Percentiles rank a stretch among this genome's conserved stretches.
phyloP scores from a whole-genome alignment of 2,797 vertebrate species.

The Cryptoblepharus egeriae region DNA sequence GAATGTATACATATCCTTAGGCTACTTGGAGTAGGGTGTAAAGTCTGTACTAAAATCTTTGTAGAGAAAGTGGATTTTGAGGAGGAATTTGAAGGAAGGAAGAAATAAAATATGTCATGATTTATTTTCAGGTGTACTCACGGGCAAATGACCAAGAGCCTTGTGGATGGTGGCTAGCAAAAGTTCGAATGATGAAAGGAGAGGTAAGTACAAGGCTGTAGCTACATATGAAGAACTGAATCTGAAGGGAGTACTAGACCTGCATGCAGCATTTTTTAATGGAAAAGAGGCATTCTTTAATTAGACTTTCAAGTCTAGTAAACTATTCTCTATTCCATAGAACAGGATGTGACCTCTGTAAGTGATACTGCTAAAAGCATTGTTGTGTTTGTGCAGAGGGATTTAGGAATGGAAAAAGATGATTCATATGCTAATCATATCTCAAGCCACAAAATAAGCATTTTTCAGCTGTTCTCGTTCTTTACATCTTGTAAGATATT shows the following conservation, averaged over 20 bases:
- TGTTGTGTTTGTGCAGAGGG: background rate
- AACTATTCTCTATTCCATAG: background rate
- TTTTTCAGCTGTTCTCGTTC: no score
- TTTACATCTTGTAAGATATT: no score
- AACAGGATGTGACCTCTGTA: background rate
- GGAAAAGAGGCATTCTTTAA: background rate
- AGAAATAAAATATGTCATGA: background rate
- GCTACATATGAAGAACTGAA: background rate
- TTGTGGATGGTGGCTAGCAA: conserved; percentile 99
- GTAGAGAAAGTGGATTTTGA: no score
- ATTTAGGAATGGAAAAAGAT: background rate
- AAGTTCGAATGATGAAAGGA: conserved; percentile 99
- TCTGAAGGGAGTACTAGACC: background rate
- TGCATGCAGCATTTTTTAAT: background rate
- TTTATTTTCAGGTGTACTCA: conserved; percentile 87
- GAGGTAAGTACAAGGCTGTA: conserved; percentile 82
- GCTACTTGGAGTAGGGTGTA: no score
- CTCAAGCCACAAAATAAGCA: background rate
- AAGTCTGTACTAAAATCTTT: no score
- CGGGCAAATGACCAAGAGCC: conserved; percentile 98
- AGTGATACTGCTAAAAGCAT: background rate
- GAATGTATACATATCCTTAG: no score
- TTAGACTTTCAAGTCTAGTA: background rate
- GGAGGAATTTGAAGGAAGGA: no score
- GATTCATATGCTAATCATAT: background rate